Base-by-base conservation (phyloP, 1,140 invertebrate species). In the Homalodisca vitripennis region DNA sequence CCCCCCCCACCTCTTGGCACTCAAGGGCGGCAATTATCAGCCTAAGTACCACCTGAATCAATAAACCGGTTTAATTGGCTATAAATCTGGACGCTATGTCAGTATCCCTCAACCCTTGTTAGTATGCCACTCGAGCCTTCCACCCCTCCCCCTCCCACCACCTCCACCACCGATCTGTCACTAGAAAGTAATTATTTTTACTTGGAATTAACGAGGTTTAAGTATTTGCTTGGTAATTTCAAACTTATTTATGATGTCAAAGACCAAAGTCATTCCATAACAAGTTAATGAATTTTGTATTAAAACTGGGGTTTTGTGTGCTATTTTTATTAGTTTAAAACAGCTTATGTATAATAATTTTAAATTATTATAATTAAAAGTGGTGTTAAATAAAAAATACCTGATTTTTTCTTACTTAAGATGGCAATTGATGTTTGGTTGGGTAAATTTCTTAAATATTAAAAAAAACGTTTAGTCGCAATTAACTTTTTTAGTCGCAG, bases 11-110 rank as follows among this genome's bases (percentile, higher is more conserved):
- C 3, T 10, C 17, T 20, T 51, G 48, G 3, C 14, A 6, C 34
- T 17, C 34, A 10, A 3, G 3, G 22, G 48, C 14, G 17, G 48
- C 22, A 51, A 51, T 12, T 6, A 51, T 51, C 3, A 12, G n/a
- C 48, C 48, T 51, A 14, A 22, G 22, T 3, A 41, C 6, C 34
- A 10, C 34, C n/a, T 51, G 48, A 51, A 51, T 51, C 48, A 51
- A 51, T 41, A 51, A 51, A 12, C 14, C 48, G 48, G 48, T 41
- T 41, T 20, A 51, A 51, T 51, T 51, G 48, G 48, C 48, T 51
- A 51, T 51, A 51, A 51, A 51, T 51, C 48, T 6, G 48, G 17
- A 17, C 17, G 6, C 6, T 41, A 41, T 41, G 17, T 17, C 6
- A 41, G 17, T 41, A 41, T 10, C 6, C 17, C 6, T 41, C 6